Evolutionary conservation across 2,797 vertebrate genomes (phyloP).

Genomic region (Taeniopygia guttata): DNA sequence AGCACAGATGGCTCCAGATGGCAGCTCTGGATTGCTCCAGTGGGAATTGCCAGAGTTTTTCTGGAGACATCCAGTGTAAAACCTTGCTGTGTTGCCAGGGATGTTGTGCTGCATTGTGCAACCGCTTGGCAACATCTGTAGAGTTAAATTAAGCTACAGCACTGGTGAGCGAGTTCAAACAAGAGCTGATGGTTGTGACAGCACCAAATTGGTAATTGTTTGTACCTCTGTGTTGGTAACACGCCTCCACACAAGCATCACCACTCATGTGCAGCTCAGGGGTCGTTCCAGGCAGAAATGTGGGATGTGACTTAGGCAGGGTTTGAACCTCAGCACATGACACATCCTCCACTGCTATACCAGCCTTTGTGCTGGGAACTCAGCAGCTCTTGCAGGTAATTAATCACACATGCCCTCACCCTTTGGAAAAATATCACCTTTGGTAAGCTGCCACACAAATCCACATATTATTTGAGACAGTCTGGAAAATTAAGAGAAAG

Average conservation of each 20-base stretch:
- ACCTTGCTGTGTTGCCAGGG: neutral
- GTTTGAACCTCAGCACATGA: neutral
- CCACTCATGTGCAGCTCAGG: too few species aligned
- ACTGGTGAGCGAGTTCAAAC: neutral
- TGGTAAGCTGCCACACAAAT: neutral
- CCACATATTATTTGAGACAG: neutral
- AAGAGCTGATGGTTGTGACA: neutral
- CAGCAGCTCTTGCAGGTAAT: neutral
- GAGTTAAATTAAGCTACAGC: neutral
- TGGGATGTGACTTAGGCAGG: neutral
- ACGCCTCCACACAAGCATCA: neutral
- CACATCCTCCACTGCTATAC: neutral
- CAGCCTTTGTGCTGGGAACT: neutral
- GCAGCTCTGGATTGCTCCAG: neutral
- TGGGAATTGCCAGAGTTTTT: constrained; percentile 11
- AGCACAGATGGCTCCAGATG: constrained; percentile 46
- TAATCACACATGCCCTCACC: neutral
- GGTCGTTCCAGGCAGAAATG: neutral
- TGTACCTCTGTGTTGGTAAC: neutral
- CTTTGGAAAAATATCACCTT: neutral
- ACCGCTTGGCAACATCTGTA: neutral
- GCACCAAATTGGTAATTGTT: neutral
- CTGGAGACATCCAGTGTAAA: neutral
- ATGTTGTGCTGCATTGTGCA: neutral
- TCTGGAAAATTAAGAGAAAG: neutral